Conservation (phyloP, 1,140 invertebrate species). For the Pseudomyrmex gracilis region DNA sequence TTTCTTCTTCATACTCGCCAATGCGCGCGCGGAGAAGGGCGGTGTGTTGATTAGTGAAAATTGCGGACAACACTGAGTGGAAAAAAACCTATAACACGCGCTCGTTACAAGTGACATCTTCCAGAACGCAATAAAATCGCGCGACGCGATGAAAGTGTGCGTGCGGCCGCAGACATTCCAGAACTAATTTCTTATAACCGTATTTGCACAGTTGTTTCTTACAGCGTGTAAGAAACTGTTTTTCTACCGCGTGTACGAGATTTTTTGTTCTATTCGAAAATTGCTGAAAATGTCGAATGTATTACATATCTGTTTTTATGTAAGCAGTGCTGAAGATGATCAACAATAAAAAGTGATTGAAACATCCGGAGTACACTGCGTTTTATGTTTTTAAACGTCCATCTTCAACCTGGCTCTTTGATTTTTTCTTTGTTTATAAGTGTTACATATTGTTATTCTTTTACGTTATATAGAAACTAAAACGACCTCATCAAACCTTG, state of each 20-base stretch:
- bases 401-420: too few species aligned
- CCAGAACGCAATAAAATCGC: conserved; percentile 25
- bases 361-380: too few species aligned
- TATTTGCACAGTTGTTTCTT: conserved; percentile 68
- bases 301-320: too few species aligned
- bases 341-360: too few species aligned
- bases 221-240: background rate
- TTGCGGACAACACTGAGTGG: background rate
- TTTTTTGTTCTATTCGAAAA: conserved; percentile 19
- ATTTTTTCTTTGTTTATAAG: too few species aligned
- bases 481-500: background rate
- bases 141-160: conserved; percentile 44
- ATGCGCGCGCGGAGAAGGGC: background rate
- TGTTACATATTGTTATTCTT: background rate
- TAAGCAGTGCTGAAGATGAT: too few species aligned
- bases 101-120: conserved; percentile 55
- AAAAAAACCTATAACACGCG: conserved; percentile 20
- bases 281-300: background rate
- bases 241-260: background rate
- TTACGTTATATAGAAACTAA: conserved; percentile 9
- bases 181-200: conserved; percentile 41
- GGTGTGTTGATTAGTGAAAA: background rate
- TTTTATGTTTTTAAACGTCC: too few species aligned
- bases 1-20: background rate
- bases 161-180: conserved; percentile 17